These are phyloP conservation scores for Mus pahari DNA, from an alignment of 2,113 vertebrate species.

Conservation along the genomic window DNA sequence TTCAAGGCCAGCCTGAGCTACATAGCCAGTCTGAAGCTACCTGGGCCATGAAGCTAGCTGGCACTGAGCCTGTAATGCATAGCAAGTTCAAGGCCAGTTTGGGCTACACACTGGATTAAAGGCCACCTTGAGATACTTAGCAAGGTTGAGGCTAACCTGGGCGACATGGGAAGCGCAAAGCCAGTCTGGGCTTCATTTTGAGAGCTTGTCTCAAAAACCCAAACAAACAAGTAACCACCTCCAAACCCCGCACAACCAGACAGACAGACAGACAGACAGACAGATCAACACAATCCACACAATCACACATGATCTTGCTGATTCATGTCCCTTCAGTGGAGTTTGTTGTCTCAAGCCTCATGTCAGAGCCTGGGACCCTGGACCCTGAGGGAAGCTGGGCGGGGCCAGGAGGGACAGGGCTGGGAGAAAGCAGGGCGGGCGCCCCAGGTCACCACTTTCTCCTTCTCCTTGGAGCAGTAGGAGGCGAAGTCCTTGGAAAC, in stretches of 20 bases:
- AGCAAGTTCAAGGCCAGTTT: not conserved
- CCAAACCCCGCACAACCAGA: not conserved
- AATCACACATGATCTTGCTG: not conserved
- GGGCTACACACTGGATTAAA: not conserved
- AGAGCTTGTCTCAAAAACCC: not conserved
- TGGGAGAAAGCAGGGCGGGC: not conserved
- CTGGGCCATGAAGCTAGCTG: not conserved
- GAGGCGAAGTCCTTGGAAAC: constrained; percentile 96
- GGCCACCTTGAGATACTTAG: not conserved
- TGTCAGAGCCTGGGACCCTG: not conserved
- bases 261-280: not conserved
- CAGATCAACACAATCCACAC: not conserved
- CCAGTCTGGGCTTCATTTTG: not conserved
- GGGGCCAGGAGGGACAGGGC: not conserved
- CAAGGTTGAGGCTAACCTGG: not conserved
- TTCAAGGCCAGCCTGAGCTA: not conserved
- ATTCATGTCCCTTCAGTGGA: too few relatives aligned
- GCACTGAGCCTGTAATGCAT: not conserved
- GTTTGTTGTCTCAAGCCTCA: not conserved
- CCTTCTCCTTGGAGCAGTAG: constrained; percentile 98
- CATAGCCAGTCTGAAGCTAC: not conserved
- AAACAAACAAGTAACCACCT: not conserved
- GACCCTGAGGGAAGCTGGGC: not conserved
- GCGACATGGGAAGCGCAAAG: not conserved
- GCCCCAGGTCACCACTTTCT: constrained; percentile 90